phyloP scores from a whole-genome alignment of 2,888 invertebrate species.

The Diadegma fenestrale region DNA sequence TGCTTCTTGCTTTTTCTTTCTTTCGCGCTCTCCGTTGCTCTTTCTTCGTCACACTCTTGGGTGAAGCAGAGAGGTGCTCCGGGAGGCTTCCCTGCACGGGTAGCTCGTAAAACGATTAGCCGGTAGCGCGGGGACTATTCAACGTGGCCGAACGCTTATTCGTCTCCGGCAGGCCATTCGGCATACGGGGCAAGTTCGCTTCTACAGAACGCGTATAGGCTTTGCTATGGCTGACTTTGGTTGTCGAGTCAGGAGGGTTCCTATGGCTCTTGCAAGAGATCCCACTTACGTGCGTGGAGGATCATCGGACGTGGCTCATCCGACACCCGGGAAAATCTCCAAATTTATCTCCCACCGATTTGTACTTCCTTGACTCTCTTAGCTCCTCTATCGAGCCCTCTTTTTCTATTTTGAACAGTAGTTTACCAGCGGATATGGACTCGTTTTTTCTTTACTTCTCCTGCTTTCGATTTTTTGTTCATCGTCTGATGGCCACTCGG shows the following conservation, averaged over 20 bases:
- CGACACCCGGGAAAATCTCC: slow-evolving; percentile 74
- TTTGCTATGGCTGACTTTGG: slow-evolving; percentile 51
- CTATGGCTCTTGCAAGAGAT: slow-evolving; percentile 11
- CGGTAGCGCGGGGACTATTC: slow-evolving; percentile 65
- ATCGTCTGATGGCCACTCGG: slow-evolving; percentile 16
- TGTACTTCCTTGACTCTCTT: slow-evolving; percentile 69
- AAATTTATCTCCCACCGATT: slow-evolving; percentile 82
- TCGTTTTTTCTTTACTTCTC: slow-evolving; percentile 59
- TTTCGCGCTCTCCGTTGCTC: slow-evolving; percentile 7
- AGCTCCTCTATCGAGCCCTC: background rate
- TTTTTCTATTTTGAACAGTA: slow-evolving; percentile 38
- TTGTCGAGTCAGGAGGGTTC: slow-evolving; percentile 40
- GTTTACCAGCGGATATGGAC: slow-evolving; percentile 61
- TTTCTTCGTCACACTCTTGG: slow-evolving; percentile 12
- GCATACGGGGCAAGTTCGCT: slow-evolving; percentile 53
- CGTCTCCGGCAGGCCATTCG: slow-evolving; percentile 60
- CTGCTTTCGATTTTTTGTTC: slow-evolving; percentile 47
- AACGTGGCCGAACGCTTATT: slow-evolving; percentile 55
- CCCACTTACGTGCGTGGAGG: slow-evolving; percentile 21
- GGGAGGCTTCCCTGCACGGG: slow-evolving; percentile 52
- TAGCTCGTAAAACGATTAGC: slow-evolving; percentile 79
- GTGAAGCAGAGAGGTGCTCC: slow-evolving; percentile 36
- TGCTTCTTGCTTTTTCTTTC: slow-evolving; percentile 29
- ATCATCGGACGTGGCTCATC: slow-evolving; percentile 58
- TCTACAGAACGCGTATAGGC: slow-evolving; percentile 42